Evolutionary conservation across 2,113 vertebrate species (phyloP).

Genomic region (Megaptera novaeangliae): DNA sequence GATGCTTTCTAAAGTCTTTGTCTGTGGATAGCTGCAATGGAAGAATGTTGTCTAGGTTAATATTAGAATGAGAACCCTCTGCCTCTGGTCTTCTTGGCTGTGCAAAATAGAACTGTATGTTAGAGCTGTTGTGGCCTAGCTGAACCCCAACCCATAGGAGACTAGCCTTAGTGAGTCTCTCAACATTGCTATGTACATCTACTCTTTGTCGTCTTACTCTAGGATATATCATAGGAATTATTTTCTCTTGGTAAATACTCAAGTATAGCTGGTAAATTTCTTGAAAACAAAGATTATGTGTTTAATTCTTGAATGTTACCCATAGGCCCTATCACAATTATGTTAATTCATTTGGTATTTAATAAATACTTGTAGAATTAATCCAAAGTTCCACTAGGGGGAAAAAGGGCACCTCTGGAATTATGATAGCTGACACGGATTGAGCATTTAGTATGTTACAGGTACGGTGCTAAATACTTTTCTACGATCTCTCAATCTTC

Average conservation of each 20-base stretch:
- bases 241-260: background rate
- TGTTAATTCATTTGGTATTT: background rate
- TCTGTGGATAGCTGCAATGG: constrained; percentile 82
- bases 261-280: background rate
- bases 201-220: background rate
- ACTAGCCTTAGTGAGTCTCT: background rate
- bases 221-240: background rate
- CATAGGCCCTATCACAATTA: background rate
- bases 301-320: background rate
- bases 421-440: background rate
- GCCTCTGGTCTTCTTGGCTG: background rate
- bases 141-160: background rate
- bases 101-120: background rate
- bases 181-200: background rate
- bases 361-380: constrained; percentile 9
- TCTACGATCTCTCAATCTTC: background rate
- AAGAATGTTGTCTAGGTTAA: background rate
- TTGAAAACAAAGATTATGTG: background rate
- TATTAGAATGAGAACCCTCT: background rate
- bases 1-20: constrained; percentile 81
- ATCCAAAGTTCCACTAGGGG: background rate
- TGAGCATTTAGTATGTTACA: background rate
- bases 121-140: too few species aligned
- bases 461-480: background rate
- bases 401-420: background rate